These are phyloP conservation scores for Numida meleagris DNA, from an alignment of 2,113 vertebrate species.

Conservation along the genomic window DNA sequence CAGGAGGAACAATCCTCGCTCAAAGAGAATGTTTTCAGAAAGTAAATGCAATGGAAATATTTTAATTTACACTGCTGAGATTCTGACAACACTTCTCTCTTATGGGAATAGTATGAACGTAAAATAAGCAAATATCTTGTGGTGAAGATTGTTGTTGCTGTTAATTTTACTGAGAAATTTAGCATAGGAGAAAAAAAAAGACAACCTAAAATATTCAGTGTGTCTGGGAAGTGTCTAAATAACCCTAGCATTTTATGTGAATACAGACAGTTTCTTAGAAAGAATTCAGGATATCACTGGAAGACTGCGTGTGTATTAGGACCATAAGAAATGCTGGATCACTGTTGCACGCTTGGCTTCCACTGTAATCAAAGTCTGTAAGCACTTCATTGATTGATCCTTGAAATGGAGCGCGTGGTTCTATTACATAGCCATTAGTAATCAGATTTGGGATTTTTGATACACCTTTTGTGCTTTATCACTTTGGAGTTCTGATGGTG, in stretches of 20 bases:
- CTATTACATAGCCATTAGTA: constrained; percentile 14
- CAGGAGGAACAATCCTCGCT: background rate
- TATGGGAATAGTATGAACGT: background rate
- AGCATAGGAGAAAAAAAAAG: accelerated
- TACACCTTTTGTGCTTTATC: background rate
- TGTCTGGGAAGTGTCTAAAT: background rate
- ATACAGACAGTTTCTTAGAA: accelerated
- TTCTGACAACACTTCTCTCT: background rate
- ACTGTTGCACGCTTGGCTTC: background rate
- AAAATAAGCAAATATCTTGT: background rate
- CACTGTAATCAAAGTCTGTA: background rate
- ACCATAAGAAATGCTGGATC: background rate
- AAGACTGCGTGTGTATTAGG: background rate
- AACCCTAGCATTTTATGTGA: background rate
- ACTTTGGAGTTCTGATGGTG: background rate
- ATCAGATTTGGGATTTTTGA: background rate
- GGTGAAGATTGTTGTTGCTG: background rate
- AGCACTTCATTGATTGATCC: constrained; percentile 10
- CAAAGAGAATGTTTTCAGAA: background rate
- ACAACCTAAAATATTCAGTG: background rate
- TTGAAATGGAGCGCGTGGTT: constrained; percentile 30
- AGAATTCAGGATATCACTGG: background rate
- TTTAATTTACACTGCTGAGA: constrained; percentile 6
- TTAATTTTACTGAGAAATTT: background rate
- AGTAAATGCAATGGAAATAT: background rate